phyloP scores from a whole-genome alignment of 2,888 invertebrate genomes.

The Druceiella hillmani region DNA sequence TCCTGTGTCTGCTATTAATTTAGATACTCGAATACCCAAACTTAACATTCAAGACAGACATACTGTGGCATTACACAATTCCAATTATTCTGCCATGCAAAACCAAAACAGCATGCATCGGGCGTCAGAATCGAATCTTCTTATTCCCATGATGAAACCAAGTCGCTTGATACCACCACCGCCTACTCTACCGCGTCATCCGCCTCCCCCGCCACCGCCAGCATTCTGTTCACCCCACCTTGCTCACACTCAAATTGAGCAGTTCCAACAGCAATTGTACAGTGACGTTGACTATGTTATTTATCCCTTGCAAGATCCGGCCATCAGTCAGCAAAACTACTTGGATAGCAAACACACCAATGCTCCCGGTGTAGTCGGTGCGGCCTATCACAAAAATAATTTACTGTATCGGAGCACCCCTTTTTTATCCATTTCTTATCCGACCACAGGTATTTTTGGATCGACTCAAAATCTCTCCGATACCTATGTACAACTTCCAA shows the following conservation, averaged over 20 bases:
- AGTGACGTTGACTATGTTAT: conserved; percentile 91
- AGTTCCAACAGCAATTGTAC: conserved; percentile 84
- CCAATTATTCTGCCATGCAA: too few species aligned
- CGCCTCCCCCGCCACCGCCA: conserved; percentile 66
- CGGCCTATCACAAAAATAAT: conserved; percentile 58
- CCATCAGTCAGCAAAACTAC: conserved; percentile 86
- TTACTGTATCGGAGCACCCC: conserved; percentile 80
- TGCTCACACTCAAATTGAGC: conserved; percentile 76
- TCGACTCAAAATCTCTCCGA: conserved; percentile 77
- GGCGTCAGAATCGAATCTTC: conserved; percentile 50
- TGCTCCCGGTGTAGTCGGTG: conserved; percentile 52
- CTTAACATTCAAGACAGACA: too few species aligned
- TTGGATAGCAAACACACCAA: conserved; percentile 82
- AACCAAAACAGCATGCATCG: too few species aligned
- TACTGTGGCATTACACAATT: too few species aligned
- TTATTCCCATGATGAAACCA: conserved; percentile 58
- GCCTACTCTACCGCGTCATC: conserved; percentile 51
- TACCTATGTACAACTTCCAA: conserved; percentile 64
- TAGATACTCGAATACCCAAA: too few species aligned
- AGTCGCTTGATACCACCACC: conserved; percentile 39
- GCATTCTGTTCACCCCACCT: conserved; percentile 61
- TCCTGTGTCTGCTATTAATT: conserved; percentile 48
- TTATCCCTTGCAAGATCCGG: conserved; percentile 85
- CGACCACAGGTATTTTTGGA: conserved; percentile 65
- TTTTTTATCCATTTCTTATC: conserved; percentile 63